These are phyloP conservation scores for Callipepla squamata DNA, from an alignment of 2,113 vertebrate species.

Conservation along the genomic window DNA sequence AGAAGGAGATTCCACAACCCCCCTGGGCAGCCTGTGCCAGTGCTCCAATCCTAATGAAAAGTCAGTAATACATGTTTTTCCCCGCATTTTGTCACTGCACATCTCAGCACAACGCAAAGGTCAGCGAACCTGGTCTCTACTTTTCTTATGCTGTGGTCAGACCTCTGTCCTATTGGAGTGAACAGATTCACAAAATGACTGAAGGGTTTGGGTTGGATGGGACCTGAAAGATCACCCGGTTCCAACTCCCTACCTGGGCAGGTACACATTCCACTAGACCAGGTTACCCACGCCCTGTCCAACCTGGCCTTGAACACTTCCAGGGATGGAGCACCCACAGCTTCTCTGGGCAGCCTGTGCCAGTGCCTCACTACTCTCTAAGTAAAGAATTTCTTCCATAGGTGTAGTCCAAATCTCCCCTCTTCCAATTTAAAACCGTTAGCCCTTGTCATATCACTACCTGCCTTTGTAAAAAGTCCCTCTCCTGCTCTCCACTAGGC, in stretches of 20 bases:
- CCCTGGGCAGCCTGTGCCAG: no score
- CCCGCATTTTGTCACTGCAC: neutral
- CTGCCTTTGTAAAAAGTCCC: neutral
- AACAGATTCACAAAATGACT: neutral
- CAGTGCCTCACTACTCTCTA: neutral
- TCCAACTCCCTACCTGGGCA: neutral
- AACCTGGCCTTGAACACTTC: neutral
- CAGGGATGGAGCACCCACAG: neutral
- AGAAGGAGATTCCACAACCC: no score
- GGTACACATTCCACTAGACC: neutral
- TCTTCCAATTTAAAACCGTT: neutral
- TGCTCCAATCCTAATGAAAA: neutral
- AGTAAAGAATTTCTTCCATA: neutral
- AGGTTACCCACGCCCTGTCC: neutral
- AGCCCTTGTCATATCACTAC: neutral
- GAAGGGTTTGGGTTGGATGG: neutral
- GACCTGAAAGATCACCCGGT: neutral
- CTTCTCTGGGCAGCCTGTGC: neutral
- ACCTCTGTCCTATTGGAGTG: neutral
- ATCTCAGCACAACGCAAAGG: neutral
- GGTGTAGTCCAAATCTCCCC: neutral
- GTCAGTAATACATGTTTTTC: neutral
- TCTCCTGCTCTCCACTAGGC: neutral
- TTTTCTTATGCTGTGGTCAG: neutral
- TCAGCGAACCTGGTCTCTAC: neutral